Evolutionary conservation across 2,113 vertebrate genomes (phyloP), one percentile per base, ranked within the genome.

Genomic region (Hippocampus zosterae): DNA sequence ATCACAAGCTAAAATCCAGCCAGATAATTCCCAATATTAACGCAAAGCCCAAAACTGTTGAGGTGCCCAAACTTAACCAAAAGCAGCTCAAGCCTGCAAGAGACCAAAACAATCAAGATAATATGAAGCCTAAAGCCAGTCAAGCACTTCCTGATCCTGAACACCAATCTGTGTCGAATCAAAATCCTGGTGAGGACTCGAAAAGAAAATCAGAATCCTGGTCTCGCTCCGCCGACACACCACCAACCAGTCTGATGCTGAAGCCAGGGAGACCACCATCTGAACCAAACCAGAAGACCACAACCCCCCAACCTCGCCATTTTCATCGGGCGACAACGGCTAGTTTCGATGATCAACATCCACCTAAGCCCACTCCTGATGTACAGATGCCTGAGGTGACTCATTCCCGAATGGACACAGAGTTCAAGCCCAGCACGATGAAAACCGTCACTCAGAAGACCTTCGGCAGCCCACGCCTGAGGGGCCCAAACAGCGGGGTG

Each of bases 401-500:
- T 80, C 70, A 59, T 73, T 77, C 79, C 42, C 67, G 55, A 25
- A 2, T 18, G 19, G 60, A 75, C 37, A 69, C 64, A 63, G 75
- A 79, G 56, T 46, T 78, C 68, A 82, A 53, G n/a, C 53, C 60
- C 55, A 75, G 48, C 29, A 53, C 7, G 8, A 75, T 46, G 42
- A 72, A 75, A 74, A 71, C 77, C 9, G 19, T 68, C 63, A 67
- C 68, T 68, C 65, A 75, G 77, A 80, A 80, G 69, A 79, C 72
- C 64, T 76, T 60, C 13, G 73, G 63, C 63, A 67, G 57, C 46
- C 68, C 33, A 71, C 48, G 60, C 18, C 12, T 63, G 0, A 23
- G 56, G 57, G 77, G 68, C 23, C 72, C 73, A 69, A 65, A 69
- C 79, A 85, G 80, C 68, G 77, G 76, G 78, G 72, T 63, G 29